Conservation (phyloP, 2,113 vertebrate species). For the Callipepla squamata region DNA sequence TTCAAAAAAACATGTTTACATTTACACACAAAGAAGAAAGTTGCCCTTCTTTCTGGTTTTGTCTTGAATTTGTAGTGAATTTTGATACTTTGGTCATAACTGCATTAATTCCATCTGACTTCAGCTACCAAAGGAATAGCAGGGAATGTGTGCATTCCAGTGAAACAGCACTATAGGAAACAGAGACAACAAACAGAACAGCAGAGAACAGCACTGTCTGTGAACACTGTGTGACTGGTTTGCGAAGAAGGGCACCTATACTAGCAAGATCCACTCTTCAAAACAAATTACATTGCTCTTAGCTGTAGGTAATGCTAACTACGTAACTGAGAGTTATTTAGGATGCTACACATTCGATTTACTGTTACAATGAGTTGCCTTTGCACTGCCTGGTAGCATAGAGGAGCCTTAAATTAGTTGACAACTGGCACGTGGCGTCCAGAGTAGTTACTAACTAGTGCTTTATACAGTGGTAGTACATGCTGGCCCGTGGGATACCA, state of each 20-base stretch:
- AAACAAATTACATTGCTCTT: background rate
- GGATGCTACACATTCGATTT: background rate
- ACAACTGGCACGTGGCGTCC: background rate
- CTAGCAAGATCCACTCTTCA: background rate
- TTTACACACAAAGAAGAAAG: background rate
- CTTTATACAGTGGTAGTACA: background rate
- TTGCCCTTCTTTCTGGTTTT: background rate
- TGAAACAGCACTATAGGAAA: background rate
- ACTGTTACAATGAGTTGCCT: background rate
- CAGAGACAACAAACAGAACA: background rate
- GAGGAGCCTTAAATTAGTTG: background rate
- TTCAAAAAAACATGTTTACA: background rate
- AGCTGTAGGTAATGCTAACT: background rate
- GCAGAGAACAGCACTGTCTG: background rate
- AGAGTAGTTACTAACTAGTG: background rate
- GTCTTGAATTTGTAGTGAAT: background rate
- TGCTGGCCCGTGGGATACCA: background rate
- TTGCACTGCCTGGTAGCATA: background rate
- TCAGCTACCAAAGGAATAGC: background rate
- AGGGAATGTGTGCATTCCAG: background rate
- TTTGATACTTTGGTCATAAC: background rate
- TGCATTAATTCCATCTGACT: background rate
- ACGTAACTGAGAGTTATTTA: background rate
- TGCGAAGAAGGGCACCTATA: background rate
- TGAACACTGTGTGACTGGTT: background rate